phyloP scores from a whole-genome alignment of 2,797 vertebrate genomes.

The Enteromius fasciolatus region DNA sequence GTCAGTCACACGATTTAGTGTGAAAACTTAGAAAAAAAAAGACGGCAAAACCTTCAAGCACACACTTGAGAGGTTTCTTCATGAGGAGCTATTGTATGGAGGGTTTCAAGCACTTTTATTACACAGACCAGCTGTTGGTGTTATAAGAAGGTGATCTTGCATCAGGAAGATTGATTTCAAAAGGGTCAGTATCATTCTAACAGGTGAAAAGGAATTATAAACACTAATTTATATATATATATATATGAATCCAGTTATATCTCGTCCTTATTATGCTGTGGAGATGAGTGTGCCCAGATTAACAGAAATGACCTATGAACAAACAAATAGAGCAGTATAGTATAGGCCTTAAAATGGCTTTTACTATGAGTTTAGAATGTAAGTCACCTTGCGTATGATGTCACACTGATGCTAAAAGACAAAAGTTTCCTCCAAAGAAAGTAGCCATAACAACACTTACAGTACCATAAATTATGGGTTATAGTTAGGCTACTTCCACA shows the following conservation, averaged over 20 bases:
- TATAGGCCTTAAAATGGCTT: neutral
- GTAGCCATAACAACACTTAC: neutral
- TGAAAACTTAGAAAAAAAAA: neutral
- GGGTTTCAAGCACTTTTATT: neutral
- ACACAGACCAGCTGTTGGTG: too few relatives aligned
- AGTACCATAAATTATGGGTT: neutral
- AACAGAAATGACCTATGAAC: neutral
- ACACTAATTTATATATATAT: neutral
- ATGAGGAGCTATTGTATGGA: neutral
- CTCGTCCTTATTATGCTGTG: neutral
- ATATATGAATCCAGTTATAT: neutral
- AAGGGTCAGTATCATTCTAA: neutral
- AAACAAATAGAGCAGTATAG: neutral
- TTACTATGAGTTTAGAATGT: neutral
- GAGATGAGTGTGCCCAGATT: neutral
- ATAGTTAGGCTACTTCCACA: neutral
- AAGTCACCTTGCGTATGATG: neutral
- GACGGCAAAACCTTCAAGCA: neutral
- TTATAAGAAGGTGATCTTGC: neutral
- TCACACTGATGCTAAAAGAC: neutral
- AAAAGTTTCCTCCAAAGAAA: neutral
- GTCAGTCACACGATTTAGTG: constrained; percentile 3
- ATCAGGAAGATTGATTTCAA: neutral
- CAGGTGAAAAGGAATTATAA: neutral
- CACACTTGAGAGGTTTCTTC: neutral